A percentile compares a stretch with the other conserved stretches of the same genome.
Conservation (phyloP, 2,888 invertebrate genomes). For the Caenorhabditis sp. region DNA sequence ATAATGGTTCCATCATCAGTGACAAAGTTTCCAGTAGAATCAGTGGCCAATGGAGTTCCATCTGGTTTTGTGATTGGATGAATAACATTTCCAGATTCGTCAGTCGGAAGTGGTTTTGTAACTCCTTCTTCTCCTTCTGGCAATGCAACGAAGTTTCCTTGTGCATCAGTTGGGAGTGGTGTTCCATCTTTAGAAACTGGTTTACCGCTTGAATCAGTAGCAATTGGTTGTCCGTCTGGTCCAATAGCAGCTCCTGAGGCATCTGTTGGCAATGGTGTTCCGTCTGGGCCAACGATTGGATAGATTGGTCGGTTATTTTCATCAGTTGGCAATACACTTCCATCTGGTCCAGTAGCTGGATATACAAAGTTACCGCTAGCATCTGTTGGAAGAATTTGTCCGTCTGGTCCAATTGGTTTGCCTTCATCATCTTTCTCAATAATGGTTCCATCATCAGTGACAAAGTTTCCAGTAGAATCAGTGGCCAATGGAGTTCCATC, state of each 20-base stretch:
- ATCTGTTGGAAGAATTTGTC: slow-evolving; percentile 37
- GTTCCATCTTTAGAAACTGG: slow-evolving; percentile 34
- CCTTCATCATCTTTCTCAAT: slow-evolving; percentile 34
- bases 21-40: slow-evolving; percentile 16
- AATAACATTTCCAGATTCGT: slow-evolving; percentile 37
- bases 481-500: slow-evolving; percentile 43
- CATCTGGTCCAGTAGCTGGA: slow-evolving; percentile 36
- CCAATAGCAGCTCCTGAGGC: slow-evolving; percentile 30
- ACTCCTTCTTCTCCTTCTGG: slow-evolving; percentile 11
- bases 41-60: slow-evolving; percentile 43
- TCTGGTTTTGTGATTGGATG: slow-evolving; percentile 27
- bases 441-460: slow-evolving; percentile 23
- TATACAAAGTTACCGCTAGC: slow-evolving; percentile 41
- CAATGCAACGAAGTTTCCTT: slow-evolving; percentile 23
- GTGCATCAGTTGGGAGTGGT: slow-evolving; percentile 35
- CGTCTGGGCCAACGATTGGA: slow-evolving; percentile 34
- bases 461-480: slow-evolving; percentile 22
- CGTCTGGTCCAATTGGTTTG: slow-evolving; percentile 46
- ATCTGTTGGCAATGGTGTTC: slow-evolving; percentile 33
- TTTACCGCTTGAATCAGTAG: slow-evolving; percentile 34
- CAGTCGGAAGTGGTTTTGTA: slow-evolving; percentile 26
- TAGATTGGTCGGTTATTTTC: slow-evolving; percentile 34
- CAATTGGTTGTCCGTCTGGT: slow-evolving; percentile 25
- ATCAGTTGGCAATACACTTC: slow-evolving; percentile 26
- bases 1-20: slow-evolving; percentile 33